Conservation (phyloP, 2,113 vertebrate species). For the Lepidothrix coronata region DNA sequence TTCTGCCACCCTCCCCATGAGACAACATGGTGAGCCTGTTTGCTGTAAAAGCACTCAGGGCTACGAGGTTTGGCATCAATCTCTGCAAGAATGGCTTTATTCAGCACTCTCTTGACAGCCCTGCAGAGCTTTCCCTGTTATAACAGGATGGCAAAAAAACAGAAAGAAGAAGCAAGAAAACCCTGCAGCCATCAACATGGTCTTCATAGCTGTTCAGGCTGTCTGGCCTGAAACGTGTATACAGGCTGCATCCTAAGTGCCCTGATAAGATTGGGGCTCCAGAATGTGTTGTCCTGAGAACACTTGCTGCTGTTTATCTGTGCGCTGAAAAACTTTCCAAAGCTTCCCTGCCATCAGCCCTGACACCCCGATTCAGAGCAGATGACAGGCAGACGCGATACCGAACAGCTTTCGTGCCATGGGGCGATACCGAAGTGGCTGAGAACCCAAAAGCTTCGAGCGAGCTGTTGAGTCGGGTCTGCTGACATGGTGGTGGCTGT, state of each 20-base stretch:
- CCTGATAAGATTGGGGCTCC: conserved; percentile 67
- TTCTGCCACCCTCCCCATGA: neutral
- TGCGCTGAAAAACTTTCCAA: conserved; percentile 62
- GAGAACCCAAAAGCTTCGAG: conserved; percentile 44
- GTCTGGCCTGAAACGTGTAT: conserved; percentile 46
- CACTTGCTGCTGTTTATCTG: conserved; percentile 65
- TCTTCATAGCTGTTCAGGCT: neutral
- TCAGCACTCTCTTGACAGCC: neutral
- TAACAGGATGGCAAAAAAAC: neutral
- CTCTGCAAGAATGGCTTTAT: neutral
- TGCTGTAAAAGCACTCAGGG: neutral
- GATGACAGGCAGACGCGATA: conserved; percentile 64
- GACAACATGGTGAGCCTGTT: neutral
- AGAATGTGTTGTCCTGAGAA: conserved; percentile 71
- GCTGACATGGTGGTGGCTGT: conserved; percentile 27
- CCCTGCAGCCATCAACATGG: neutral
- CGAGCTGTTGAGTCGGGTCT: conserved; percentile 26
- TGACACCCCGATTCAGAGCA: conserved; percentile 64
- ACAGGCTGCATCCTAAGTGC: conserved; percentile 62
- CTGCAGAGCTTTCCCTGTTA: neutral
- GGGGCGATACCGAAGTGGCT: conserved; percentile 1
- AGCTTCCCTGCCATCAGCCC: conserved; percentile 51
- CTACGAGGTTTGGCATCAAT: neutral
- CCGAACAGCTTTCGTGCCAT: conserved; percentile 50
- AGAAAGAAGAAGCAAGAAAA: neutral